Evolutionary conservation across 2,888 invertebrate genomes (phyloP).

Genomic region (Drosophila picticornis): DNA sequence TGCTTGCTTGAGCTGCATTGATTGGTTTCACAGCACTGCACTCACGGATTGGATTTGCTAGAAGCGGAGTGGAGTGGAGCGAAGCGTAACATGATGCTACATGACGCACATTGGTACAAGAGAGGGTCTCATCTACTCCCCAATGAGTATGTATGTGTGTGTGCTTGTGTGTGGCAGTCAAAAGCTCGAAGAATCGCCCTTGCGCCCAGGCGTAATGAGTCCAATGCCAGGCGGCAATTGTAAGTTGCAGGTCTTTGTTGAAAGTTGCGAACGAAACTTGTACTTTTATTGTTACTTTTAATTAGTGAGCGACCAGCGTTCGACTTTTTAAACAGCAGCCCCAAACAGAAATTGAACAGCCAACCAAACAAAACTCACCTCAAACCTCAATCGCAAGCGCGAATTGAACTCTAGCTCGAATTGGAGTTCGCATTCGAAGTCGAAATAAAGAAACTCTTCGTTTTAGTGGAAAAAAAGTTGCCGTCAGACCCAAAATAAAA

Average conservation of each 20-base stretch:
- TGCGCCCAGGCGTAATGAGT: constrained; percentile 58
- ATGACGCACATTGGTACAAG: constrained; percentile 71
- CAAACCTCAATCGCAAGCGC: not conserved
- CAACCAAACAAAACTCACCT: not conserved
- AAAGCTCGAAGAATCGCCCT: constrained; percentile 32
- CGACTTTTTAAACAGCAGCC: not conserved
- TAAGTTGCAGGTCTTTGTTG: constrained; percentile 43
- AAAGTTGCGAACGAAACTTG: constrained; percentile 14
- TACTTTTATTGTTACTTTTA: constrained; percentile 29
- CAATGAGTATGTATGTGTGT: not conserved
- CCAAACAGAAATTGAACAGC: constrained; percentile 22
- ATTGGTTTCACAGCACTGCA: constrained; percentile 56
- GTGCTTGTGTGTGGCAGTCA: constrained; percentile 4
- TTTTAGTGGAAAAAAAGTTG: not conserved
- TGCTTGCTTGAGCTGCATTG: constrained; percentile 42
- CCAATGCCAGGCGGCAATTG: constrained; percentile 62
- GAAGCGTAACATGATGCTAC: constrained; percentile 53
- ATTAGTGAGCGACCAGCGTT: constrained; percentile 21
- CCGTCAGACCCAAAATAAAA: constrained; percentile 16
- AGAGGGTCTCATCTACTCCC: not conserved
- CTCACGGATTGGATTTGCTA: constrained; percentile 24
- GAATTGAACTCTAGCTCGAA: not conserved
- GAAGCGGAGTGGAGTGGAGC: constrained; percentile 1
- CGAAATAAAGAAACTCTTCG: not conserved
- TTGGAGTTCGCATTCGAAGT: not conserved